These are phyloP conservation scores for Stomatorhinus ivindoensis DNA, from an alignment of 2,113 vertebrate genomes.

Conservation along the genomic window DNA sequence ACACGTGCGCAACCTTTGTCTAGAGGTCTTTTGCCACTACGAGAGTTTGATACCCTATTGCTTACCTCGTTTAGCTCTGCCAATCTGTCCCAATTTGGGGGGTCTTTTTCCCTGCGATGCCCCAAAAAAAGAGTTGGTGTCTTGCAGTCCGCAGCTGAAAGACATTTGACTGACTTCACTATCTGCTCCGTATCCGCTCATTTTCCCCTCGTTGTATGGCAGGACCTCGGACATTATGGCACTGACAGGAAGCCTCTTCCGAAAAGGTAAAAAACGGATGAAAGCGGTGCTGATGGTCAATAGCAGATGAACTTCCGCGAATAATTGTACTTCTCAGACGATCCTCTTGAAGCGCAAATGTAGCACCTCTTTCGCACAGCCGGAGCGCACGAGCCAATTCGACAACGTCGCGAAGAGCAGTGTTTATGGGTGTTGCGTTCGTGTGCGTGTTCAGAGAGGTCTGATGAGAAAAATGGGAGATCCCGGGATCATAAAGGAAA, in stretches of 20 bases:
- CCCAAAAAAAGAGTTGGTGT: slow-evolving; percentile 88
- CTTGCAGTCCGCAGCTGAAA: slow-evolving; percentile 97
- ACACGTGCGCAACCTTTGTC: background rate
- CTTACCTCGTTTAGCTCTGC: slow-evolving; percentile 91
- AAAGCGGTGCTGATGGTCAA: slow-evolving; percentile 1
- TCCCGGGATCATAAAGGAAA: slow-evolving; percentile 91
- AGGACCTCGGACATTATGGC: slow-evolving; percentile 88
- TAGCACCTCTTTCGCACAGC: slow-evolving; percentile 17
- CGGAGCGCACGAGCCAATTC: slow-evolving; percentile 16
- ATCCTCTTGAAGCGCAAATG: slow-evolving; percentile 15
- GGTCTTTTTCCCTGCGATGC: slow-evolving; percentile 90
- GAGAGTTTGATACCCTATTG: background rate
- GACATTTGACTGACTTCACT: slow-evolving; percentile 87
- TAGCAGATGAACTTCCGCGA: slow-evolving; percentile 25
- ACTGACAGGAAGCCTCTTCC: slow-evolving; percentile 17
- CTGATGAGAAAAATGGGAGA: slow-evolving; percentile 74
- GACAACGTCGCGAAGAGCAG: slow-evolving; percentile 10
- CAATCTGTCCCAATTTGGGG: slow-evolving; percentile 94
- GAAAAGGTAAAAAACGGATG: slow-evolving; percentile 4
- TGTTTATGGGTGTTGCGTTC: slow-evolving; percentile 43
- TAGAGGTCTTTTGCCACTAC: background rate
- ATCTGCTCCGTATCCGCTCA: slow-evolving; percentile 88
- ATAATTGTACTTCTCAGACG: slow-evolving; percentile 29
- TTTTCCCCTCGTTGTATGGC: slow-evolving; percentile 94
- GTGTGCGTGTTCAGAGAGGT: slow-evolving; percentile 54